Conservation (phyloP, 2,113 vertebrate genomes). For the Daboia siamensis region DNA sequence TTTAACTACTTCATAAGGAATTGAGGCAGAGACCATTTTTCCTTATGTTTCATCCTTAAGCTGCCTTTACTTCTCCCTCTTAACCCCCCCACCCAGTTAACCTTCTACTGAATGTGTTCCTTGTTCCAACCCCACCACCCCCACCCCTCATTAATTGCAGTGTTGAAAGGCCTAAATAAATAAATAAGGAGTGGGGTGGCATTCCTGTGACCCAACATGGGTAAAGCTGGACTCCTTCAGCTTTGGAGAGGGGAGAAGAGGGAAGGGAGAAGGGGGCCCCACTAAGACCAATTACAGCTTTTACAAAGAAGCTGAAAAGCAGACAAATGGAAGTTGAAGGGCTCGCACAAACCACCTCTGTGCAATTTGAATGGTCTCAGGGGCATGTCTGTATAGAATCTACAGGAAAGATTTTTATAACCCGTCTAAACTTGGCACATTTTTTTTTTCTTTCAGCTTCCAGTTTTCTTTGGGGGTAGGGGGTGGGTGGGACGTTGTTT, state of each 20-base stretch:
- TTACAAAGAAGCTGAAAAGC: slow-evolving; percentile 93
- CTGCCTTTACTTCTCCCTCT: slow-evolving; percentile 60
- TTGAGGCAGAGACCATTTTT: slow-evolving; percentile 67
- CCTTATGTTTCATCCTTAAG: slow-evolving; percentile 62
- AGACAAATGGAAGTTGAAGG: slow-evolving; percentile 98
- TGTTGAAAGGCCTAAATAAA: slow-evolving; percentile 83
- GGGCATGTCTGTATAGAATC: slow-evolving; percentile 82
- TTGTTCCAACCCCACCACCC: slow-evolving; percentile 62
- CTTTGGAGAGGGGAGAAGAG: slow-evolving; percentile 75
- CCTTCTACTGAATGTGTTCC: slow-evolving; percentile 71
- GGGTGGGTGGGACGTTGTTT: slow-evolving; percentile 54
- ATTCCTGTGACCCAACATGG: slow-evolving; percentile 69
- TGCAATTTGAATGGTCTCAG: slow-evolving; percentile 95
- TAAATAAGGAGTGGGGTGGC: slow-evolving; percentile 77
- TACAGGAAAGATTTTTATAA: slow-evolving; percentile 86
- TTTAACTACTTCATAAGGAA: slow-evolving; percentile 70
- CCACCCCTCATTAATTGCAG: slow-evolving; percentile 89
- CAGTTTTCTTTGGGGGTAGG: slow-evolving; percentile 71
- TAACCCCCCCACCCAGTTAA: slow-evolving; percentile 58
- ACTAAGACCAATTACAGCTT: slow-evolving; percentile 99
- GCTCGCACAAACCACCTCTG: slow-evolving; percentile 98
- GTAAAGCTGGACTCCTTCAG: slow-evolving; percentile 78
- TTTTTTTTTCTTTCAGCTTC: slow-evolving; percentile 82
- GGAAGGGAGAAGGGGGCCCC: slow-evolving; percentile 68
- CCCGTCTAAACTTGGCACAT: slow-evolving; percentile 90